These are phyloP conservation scores for Ochropacha duplaris DNA, from an alignment of 2,888 invertebrate genomes.

Conservation along the genomic window DNA sequence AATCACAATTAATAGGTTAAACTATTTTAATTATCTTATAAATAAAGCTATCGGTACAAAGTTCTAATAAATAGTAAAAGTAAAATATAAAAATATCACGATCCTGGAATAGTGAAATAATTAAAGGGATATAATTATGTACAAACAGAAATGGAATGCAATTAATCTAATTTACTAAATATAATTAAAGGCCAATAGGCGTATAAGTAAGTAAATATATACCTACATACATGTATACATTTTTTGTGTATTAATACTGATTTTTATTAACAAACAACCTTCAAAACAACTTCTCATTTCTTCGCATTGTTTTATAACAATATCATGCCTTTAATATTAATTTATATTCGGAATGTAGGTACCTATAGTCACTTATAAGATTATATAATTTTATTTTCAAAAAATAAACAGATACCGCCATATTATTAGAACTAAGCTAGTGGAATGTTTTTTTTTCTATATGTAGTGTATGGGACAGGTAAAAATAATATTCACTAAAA, in stretches of 20 bases:
- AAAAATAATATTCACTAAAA: no score
- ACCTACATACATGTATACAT: background rate
- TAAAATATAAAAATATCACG: constrained; percentile 51
- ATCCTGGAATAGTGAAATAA: constrained; percentile 24
- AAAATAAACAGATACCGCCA: background rate
- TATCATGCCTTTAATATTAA: background rate
- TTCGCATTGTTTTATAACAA: background rate
- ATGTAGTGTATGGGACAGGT: no score
- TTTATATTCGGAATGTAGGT: background rate
- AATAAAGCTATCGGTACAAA: constrained; percentile 49
- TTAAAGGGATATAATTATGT: constrained; percentile 25
- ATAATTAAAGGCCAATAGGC: no score
- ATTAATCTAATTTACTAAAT: background rate
- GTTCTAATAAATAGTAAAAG: constrained; percentile 57
- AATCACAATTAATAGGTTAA: background rate
- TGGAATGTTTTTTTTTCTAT: no score
- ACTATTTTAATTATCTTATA: constrained; percentile 28
- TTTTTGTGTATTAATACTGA: constrained; percentile 44
- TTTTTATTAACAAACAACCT: constrained; percentile 30
- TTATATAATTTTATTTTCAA: background rate
- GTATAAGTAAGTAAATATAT: no score
- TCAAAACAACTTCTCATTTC: background rate
- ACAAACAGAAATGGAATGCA: constrained; percentile 21
- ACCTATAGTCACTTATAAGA: background rate
- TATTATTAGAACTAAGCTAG: background rate